Percentiles rank a stretch among this genome's conserved stretches.
Evolutionary conservation across 2,797 vertebrate genomes (phyloP).

Genomic region (Hephaestus fuliginosus): DNA sequence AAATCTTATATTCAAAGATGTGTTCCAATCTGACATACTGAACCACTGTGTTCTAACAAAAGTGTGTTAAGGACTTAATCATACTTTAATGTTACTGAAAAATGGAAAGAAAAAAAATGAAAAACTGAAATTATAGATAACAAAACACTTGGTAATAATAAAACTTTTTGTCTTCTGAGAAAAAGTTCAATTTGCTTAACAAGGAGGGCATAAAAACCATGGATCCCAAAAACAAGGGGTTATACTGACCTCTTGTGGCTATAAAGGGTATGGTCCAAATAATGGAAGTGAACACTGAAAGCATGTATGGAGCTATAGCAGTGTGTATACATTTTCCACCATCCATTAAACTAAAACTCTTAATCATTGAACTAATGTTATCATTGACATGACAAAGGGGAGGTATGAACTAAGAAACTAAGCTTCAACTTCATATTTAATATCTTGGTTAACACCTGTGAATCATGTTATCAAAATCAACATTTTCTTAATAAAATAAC

Average conservation of each 20-base stretch:
- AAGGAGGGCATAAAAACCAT: slow-evolving; percentile 9
- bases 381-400: background rate
- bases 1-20: slow-evolving; percentile 67
- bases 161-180: background rate
- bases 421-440: slow-evolving; percentile 13
- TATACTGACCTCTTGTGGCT: slow-evolving; percentile 74
- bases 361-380: background rate
- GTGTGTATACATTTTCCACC: slow-evolving; percentile 37
- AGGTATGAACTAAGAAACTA: slow-evolving; percentile 6
- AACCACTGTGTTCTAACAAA: slow-evolving; percentile 17
- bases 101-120: slow-evolving; percentile 8
- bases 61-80: background rate
- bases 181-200: slow-evolving; percentile 10
- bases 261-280: slow-evolving; percentile 53
- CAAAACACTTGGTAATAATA: background rate
- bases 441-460: slow-evolving; percentile 2
- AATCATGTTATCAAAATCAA: background rate
- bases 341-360: background rate
- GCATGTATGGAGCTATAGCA: slow-evolving; percentile 56
- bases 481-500: slow-evolving; percentile 2
- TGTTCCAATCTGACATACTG: slow-evolving; percentile 7
- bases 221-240: slow-evolving; percentile 38
- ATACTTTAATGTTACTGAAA: slow-evolving; percentile 7
- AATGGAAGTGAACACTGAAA: slow-evolving; percentile 61
- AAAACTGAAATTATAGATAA: slow-evolving; percentile 7